phyloP scores from a whole-genome alignment of 2,113 vertebrate species.

The Cnemophilus loriae region DNA sequence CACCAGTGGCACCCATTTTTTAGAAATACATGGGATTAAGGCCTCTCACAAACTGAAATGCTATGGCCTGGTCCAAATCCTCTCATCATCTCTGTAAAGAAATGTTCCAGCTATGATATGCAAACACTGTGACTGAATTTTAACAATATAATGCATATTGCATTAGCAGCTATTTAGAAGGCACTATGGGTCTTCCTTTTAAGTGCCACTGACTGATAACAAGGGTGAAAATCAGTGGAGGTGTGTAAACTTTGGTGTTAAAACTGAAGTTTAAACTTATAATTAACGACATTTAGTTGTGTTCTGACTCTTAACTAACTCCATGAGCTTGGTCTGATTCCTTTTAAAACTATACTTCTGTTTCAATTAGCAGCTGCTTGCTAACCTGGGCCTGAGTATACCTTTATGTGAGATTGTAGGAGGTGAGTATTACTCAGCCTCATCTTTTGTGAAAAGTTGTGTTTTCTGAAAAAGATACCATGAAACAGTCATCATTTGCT shows the following conservation, averaged over 20 bases:
- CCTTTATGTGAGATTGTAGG: neutral
- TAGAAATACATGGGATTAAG: neutral
- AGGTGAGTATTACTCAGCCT: neutral
- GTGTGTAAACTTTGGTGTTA: neutral
- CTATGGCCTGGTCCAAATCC: neutral
- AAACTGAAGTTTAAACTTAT: neutral
- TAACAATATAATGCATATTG: neutral
- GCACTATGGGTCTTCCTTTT: neutral
- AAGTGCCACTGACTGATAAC: neutral
- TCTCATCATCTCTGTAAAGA: neutral
- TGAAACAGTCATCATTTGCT: neutral
- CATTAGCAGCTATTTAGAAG: neutral
- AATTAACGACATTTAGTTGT: neutral
- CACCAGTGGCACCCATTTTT: neutral
- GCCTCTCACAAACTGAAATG: neutral
- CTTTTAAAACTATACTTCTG: neutral
- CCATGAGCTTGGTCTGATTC: neutral
- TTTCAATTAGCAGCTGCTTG: neutral
- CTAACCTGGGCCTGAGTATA: neutral
- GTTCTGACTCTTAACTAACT: neutral
- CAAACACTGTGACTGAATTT: neutral
- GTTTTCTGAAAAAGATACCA: neutral
- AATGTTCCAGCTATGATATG: neutral
- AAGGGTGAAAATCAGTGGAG: neutral
- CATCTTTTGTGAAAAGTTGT: neutral